These are phyloP conservation scores for Saxidomus purpurata DNA, from an alignment of 1,140 invertebrate species.

Conservation along the genomic window DNA sequence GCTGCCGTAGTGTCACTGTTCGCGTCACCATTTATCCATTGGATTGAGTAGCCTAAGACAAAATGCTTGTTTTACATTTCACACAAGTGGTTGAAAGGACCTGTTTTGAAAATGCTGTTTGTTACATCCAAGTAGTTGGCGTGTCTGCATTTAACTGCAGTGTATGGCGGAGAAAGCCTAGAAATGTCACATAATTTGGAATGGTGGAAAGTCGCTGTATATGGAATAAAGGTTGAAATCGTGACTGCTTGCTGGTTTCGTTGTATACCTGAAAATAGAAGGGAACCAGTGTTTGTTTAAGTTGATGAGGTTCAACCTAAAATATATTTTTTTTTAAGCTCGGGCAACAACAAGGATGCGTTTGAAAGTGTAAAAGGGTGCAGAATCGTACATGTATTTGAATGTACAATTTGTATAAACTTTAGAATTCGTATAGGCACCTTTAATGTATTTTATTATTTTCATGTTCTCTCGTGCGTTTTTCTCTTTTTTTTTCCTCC, in stretches of 20 bases:
- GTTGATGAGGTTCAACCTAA: too few species aligned
- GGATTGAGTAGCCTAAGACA: conserved; percentile 7
- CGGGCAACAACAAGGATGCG: too few species aligned
- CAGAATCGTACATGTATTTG: too few species aligned
- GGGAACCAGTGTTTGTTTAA: too few species aligned
- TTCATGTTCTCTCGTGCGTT: too few species aligned
- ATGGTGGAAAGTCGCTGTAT: not conserved
- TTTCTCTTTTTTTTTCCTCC: too few species aligned
- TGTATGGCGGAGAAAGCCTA: not conserved
- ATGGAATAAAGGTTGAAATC: not conserved
- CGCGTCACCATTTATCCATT: conserved; percentile 65
- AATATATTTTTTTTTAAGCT: too few species aligned
- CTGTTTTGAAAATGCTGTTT: not conserved
- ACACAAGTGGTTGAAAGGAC: not conserved
- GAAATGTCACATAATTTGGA: conserved; percentile 18
- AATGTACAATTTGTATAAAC: too few species aligned
- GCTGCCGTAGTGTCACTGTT: conserved; percentile 49
- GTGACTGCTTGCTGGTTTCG: not conserved
- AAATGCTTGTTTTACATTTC: conserved; percentile 13
- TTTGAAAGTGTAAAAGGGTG: too few species aligned
- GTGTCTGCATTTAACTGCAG: not conserved
- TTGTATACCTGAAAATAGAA: conserved; percentile 31
- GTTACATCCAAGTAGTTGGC: not conserved
- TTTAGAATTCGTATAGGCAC: too few species aligned
- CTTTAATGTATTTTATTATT: too few species aligned